Conservation (phyloP, 2,113 vertebrate genomes). For the Ictalurus punctatus region DNA sequence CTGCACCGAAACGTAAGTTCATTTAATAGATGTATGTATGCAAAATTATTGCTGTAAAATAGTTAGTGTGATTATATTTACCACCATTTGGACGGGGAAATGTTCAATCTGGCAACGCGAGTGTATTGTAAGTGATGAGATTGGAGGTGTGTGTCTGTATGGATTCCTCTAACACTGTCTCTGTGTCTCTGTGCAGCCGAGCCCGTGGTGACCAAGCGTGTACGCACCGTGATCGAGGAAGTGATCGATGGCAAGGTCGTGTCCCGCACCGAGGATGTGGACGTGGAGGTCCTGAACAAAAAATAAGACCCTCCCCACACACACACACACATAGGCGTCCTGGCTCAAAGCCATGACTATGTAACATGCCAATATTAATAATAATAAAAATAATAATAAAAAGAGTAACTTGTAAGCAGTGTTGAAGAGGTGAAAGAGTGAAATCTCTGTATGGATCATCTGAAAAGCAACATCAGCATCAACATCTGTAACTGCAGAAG, state of each 20-base stretch:
- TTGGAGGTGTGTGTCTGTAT: background rate
- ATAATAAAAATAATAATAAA: too few relatives aligned
- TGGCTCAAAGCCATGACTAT: background rate
- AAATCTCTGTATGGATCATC: background rate
- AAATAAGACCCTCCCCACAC: background rate
- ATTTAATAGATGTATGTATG: too few relatives aligned
- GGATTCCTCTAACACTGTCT: background rate
- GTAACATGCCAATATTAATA: background rate
- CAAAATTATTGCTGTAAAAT: background rate
- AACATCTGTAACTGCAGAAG: background rate
- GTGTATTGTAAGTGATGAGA: background rate
- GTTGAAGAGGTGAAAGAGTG: background rate
- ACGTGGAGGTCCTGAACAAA: conserved; percentile 34
- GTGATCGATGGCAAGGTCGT: conserved; percentile 76
- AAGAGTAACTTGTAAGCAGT: background rate
- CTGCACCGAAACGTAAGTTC: conserved; percentile 58
- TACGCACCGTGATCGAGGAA: conserved; percentile 77
- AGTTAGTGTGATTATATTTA: background rate
- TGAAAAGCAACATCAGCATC: background rate
- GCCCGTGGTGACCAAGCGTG: conserved; percentile 70
- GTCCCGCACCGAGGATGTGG: conserved; percentile 66
- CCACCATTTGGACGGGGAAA: background rate
- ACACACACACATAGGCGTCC: background rate
- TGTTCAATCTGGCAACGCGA: background rate
- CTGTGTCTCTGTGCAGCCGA: conserved; percentile 54